phyloP scores from a whole-genome alignment of 1,140 invertebrate species.

The Adelges cooleyi region DNA sequence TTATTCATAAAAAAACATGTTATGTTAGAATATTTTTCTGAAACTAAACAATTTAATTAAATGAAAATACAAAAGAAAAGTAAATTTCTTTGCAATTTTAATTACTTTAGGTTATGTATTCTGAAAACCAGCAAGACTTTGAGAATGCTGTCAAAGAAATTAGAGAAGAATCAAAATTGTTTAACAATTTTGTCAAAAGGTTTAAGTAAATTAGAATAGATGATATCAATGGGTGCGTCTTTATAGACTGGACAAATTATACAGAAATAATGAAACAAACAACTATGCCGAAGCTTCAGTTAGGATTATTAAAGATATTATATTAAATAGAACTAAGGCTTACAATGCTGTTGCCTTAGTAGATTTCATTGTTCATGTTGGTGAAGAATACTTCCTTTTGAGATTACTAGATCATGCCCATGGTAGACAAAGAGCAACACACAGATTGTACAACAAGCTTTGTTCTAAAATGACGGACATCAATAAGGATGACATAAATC shows the following conservation, averaged over 20 bases:
- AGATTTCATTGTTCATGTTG: neutral
- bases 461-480: neutral
- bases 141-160: neutral
- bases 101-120: no score
- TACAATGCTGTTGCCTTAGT: conserved; percentile 17
- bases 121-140: neutral
- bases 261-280: conserved; percentile 4
- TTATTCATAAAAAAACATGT: no score
- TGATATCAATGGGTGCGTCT: neutral
- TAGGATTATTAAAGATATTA: conserved; percentile 16
- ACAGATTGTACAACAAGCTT: neutral
- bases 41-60: no score
- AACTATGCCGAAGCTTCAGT: conserved; percentile 9
- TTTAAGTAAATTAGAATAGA: neutral
- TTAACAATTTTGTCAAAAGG: neutral
- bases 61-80: no score
- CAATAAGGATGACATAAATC: neutral
- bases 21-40: no score
- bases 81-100: no score
- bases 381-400: neutral
- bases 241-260: neutral
- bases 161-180: neutral
- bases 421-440: neutral
- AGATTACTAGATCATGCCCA: neutral
- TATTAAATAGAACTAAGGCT: conserved; percentile 3